A percentile compares a stretch with the other conserved stretches of the same genome.
Evolutionary conservation across 2,888 invertebrate genomes (phyloP).

Genomic region (Ennomos quercinarius): DNA sequence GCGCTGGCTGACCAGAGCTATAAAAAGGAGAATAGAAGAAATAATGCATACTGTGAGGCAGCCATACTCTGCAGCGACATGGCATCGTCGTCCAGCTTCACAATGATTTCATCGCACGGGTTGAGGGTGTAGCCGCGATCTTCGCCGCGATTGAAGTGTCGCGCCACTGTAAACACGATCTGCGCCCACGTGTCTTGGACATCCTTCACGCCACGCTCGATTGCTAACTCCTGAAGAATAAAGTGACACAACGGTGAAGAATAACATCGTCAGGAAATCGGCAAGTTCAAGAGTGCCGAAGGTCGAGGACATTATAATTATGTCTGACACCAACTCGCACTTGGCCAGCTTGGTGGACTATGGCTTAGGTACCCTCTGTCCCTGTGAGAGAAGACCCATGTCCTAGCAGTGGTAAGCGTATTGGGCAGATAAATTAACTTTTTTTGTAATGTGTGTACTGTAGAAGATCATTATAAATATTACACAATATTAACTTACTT

Average conservation of each 20-base stretch:
- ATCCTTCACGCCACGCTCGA: conserved; percentile 94
- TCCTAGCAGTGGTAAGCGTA: too few relatives aligned
- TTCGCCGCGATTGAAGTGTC: conserved; percentile 89
- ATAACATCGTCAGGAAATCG: not conserved
- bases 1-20: too few relatives aligned
- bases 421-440: too few relatives aligned
- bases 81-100: conserved; percentile 94
- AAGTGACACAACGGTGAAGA: not conserved
- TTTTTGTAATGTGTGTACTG: too few relatives aligned
- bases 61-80: conserved; percentile 97
- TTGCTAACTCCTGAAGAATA: conserved; percentile 88
- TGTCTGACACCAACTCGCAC: too few relatives aligned
- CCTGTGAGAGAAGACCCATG: too few relatives aligned
- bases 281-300: too few relatives aligned
- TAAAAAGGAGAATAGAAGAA: too few relatives aligned
- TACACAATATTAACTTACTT: conserved; percentile 69
- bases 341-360: too few relatives aligned
- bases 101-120: conserved; percentile 92
- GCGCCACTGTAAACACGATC: conserved; percentile 87
- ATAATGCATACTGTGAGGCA: conserved; percentile 88
- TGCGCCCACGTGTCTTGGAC: conserved; percentile 91
- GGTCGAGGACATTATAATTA: too few relatives aligned
- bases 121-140: conserved; percentile 93
- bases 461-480: too few relatives aligned
- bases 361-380: too few relatives aligned